Conservation (phyloP, 2,113 vertebrate species). For the Gobio gobio region DNA sequence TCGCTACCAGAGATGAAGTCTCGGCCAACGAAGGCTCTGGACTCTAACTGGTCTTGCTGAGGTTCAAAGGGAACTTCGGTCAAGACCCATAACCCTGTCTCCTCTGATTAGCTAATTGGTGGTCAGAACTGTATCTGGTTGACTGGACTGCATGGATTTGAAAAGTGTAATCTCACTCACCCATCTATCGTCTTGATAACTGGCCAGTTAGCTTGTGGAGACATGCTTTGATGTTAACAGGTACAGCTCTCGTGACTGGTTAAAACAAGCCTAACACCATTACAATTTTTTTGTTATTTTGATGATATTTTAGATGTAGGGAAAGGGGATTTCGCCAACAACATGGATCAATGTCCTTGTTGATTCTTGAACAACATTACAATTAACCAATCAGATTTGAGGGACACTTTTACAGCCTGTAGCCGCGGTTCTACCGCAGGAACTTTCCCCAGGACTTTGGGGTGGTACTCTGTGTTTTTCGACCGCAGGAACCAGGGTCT, state of each 20-base stretch:
- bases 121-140: conserved; percentile 23
- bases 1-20: neutral
- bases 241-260: neutral
- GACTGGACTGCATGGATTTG: conserved; percentile 3
- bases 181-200: neutral
- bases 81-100: neutral
- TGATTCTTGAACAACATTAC: no score
- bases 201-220: neutral
- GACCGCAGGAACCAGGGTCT: no score
- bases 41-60: conserved; percentile 25
- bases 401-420: no score
- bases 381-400: no score
- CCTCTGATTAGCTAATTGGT: conserved; percentile 37
- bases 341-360: no score
- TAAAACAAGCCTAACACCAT: neutral
- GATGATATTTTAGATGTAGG: neutral
- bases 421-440: no score
- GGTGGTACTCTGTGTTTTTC: no score
- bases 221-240: neutral
- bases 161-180: neutral
- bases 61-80: conserved; percentile 19
- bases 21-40: neutral
- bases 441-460: no score
- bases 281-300: neutral
- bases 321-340: no score